Evolutionary conservation across 2,113 vertebrate species (phyloP).

Genomic region (Fukomys damarensis): DNA sequence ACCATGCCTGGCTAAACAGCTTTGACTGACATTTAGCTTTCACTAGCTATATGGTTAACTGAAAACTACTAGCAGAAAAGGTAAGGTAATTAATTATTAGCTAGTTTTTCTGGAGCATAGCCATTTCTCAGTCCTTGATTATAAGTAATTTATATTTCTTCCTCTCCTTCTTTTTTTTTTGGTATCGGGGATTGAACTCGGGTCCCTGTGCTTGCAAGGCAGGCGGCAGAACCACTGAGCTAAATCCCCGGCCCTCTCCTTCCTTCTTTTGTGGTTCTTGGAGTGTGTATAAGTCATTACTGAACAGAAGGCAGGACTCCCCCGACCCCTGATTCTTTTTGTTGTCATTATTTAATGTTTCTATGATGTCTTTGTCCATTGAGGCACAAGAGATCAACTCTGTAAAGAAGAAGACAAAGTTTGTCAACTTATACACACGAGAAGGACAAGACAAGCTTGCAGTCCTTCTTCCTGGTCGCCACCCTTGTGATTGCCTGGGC

Average conservation of each 20-base stretch:
- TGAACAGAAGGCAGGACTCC: constrained; percentile 28
- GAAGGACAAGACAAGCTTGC: constrained; percentile 95
- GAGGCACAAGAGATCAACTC: constrained; percentile 92
- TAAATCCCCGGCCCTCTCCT: not conserved
- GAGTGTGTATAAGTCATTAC: not conserved
- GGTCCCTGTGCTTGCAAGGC: too few relatives aligned
- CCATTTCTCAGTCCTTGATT: constrained; percentile 23
- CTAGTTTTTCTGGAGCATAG: constrained; percentile 23
- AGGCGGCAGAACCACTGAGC: too few relatives aligned
- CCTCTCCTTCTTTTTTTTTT: not conserved
- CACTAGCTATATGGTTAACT: not conserved
- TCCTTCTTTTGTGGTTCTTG: not conserved
- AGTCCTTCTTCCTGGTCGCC: constrained; percentile 93
- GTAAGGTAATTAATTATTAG: not conserved
- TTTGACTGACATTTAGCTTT: constrained; percentile 25
- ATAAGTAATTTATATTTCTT: constrained; percentile 38
- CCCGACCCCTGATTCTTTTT: not conserved
- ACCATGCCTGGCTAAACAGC: not conserved
- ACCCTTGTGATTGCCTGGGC: constrained; percentile 95
- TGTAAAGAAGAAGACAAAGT: constrained; percentile 95
- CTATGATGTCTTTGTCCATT: constrained; percentile 53
- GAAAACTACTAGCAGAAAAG: constrained; percentile 21
- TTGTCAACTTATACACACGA: constrained; percentile 93
- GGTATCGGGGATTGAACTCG: too few relatives aligned
- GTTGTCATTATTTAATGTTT: constrained; percentile 14